Base-by-base conservation (phyloP, 2,113 vertebrate genomes). In the Pygoscelis adeliae region DNA sequence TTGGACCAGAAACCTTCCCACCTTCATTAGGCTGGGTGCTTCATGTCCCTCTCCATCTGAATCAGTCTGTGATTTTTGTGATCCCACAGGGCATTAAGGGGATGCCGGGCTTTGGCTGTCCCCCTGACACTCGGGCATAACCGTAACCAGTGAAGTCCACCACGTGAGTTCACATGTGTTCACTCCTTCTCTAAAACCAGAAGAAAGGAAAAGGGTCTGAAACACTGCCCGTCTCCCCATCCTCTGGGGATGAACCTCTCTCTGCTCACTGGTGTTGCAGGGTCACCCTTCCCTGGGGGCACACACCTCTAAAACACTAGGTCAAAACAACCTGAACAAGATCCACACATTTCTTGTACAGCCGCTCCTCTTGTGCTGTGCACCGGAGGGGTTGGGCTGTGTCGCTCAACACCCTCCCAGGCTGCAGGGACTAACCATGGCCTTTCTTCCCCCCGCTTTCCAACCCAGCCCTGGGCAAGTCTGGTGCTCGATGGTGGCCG, bases 301-400 rank as follows among this genome's bases (percentile, higher is more conserved):
- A 25, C 55, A 27, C 36, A 47, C 0, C 66, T 61, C 66, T 11
- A 32, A 61, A 50, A 42, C 32, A 27, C 1, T 8, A 27, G 29
- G 46, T 58, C 42, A 25, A 8, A 46, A 5, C 42, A 25, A 15
- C 34, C 30, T 19, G 72, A 52, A 22, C 19, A 9, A 38, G 34
- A 27, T 2, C 49, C 38, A 46, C 21, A 2, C 0, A 0, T 47
- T 23, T 27, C 62, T 6, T 9, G 23, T 29, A 4, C 23, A n/a
- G n/a, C 32, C 3, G 0, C 32, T 50, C 22, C 10, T 26, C 34
- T 46, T 6, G 22, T 25, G 52, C 32, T 0, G 0, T 19, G 67
- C 55, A 2, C 66, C 0, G 1, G 36, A 34, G 32, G 11, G 25
- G 29, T 4, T 23, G 34, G 58, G 2, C 30, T 49, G 62, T 53